Percentiles rank a stretch among this genome's conserved stretches.
Conservation (phyloP, 2,113 vertebrate genomes). For the Entosphenus tridentatus region DNA sequence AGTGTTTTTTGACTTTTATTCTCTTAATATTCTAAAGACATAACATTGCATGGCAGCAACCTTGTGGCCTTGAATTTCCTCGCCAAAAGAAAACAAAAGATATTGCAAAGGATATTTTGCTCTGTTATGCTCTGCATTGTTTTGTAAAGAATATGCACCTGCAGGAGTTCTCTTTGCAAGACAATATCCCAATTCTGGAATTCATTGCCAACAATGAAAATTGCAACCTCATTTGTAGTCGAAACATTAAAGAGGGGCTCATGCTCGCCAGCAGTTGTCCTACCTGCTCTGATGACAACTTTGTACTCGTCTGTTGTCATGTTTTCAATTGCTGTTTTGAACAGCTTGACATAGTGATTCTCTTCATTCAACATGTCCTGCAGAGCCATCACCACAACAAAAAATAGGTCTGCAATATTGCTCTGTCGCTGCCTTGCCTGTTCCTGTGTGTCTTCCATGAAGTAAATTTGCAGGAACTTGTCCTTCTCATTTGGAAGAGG, state of each 20-base stretch:
- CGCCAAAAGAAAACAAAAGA: neutral
- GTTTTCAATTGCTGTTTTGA: neutral
- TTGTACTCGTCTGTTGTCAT: constrained; percentile 1
- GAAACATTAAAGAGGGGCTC: neutral
- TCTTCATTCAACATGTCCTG: neutral
- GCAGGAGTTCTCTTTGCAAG: neutral
- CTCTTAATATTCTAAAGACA: no score
- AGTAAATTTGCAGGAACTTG: neutral
- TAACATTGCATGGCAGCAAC: neutral
- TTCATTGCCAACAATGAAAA: neutral
- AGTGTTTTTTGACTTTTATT: no score
- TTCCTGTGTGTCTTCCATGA: neutral
- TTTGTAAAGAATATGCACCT: neutral
- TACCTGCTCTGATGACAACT: neutral
- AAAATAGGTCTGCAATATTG: neutral
- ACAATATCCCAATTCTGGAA: neutral
- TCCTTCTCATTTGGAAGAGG: neutral
- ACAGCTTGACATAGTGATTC: neutral
- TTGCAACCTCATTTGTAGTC: neutral
- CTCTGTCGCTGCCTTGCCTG: neutral
- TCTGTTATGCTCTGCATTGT: neutral
- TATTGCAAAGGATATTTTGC: neutral
- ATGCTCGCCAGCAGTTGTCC: neutral
- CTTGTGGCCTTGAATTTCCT: neutral
- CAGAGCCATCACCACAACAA: neutral